Base-by-base conservation (phyloP, 1,140 invertebrate species). In the Saxidomus purpurata region DNA sequence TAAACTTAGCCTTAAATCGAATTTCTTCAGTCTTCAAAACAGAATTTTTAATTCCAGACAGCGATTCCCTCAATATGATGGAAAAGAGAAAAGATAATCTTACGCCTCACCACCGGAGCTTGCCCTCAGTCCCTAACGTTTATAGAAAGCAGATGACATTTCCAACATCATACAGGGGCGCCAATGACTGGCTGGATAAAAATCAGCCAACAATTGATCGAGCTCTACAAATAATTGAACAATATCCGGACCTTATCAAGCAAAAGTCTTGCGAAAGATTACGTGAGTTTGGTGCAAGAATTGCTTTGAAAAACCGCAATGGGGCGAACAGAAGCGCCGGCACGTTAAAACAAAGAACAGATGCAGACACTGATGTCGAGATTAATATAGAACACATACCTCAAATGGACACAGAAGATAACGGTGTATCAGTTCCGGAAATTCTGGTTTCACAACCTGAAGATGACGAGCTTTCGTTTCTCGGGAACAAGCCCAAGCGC, bases 391-490 rank as follows among this genome's bases (percentile, higher is more conserved):
- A n/a, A 38, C 3, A 19, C 19, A 36, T 19, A 22, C 63, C 28
- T 34, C 11, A 34, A 3, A 34, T 25, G 31, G 19, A 19, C 31
- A 36, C n/a, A 31, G 63, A 31, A 17, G 34, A 36, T 8, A 67
- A 49, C 38, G 1, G 0, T 40, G n/a, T 49, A 8, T 38, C 15
- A 19, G 55, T 80, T 34, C 77, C 77, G 8, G 49, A 80, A 59
- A 80, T 80, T 55, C 34, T 61, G 3, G 31, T 80, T 34, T 80
- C 49, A 3, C 77, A 80, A 52, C 49, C 31, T 3, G 40, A 36
- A 31, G 40, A 80, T 17, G 77, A 80, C n/a, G 36, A 55, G 2
- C 1, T 52, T 2, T 49, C 6, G 6, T 8, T 19, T 59, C 25
- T 25, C 3, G 31, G 13, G 34, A n/a, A 22, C 28, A n/a, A 22